Evolutionary conservation across 2,797 vertebrate species (phyloP).

Genomic region (Sebastes miniatus): DNA sequence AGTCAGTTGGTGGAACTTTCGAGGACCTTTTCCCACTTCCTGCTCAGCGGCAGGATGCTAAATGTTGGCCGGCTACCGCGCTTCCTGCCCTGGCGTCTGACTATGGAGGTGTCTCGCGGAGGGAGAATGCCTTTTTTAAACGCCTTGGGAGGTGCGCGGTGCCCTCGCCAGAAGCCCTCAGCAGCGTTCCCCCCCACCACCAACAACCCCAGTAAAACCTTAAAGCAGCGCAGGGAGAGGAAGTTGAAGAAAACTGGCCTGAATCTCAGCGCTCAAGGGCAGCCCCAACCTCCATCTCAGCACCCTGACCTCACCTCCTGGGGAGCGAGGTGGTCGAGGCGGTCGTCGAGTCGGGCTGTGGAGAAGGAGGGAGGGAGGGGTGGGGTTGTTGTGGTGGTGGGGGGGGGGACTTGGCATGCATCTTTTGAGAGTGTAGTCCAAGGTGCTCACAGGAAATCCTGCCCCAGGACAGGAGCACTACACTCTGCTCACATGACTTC

Average conservation of each 20-base stretch:
- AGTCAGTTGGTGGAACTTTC: slow-evolving; percentile 54
- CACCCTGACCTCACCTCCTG: slow-evolving; percentile 49
- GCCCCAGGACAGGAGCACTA: slow-evolving; percentile 57
- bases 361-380: not conserved
- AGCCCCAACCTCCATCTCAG: slow-evolving; percentile 38
- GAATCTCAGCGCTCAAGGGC: slow-evolving; percentile 46
- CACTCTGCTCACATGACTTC: slow-evolving; percentile 32
- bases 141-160: slow-evolving; percentile 24
- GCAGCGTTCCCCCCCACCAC: not conserved
- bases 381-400: not conserved
- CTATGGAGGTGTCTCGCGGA: slow-evolving; percentile 38
- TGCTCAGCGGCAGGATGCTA: slow-evolving; percentile 48
- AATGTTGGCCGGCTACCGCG: slow-evolving; percentile 52
- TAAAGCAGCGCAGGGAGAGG: slow-evolving; percentile 23
- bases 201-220: slow-evolving; percentile 21
- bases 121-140: slow-evolving; percentile 24
- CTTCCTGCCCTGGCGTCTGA: slow-evolving; percentile 43
- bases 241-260: slow-evolving; percentile 47
- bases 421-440: slow-evolving; percentile 62
- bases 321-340: slow-evolving; percentile 7
- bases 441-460: slow-evolving; percentile 71
- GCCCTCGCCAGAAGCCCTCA: slow-evolving; percentile 23
- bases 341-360: not conserved
- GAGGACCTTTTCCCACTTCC: slow-evolving; percentile 56
- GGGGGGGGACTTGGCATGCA: slow-evolving; percentile 65